phyloP scores from a whole-genome alignment of 2,797 vertebrate genomes.

The Micrastur ruficollis region DNA sequence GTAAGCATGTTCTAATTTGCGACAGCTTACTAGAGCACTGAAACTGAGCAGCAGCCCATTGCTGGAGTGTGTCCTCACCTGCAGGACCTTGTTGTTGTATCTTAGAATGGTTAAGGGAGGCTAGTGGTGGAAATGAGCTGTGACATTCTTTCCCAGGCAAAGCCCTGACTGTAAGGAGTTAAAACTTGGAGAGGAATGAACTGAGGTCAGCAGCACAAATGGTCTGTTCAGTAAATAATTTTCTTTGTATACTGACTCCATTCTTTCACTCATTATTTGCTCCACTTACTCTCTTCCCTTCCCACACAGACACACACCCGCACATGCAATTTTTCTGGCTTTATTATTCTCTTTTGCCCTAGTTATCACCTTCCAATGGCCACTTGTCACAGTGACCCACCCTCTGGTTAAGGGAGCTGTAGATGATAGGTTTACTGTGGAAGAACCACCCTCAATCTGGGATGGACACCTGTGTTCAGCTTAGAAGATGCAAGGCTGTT shows the following conservation, averaged over 20 bases:
- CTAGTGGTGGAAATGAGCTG: neutral
- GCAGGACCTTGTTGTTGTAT: neutral
- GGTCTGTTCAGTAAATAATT: slow-evolving; percentile 27
- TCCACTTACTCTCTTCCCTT: slow-evolving; percentile 37
- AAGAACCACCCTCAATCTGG: neutral
- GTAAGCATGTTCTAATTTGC: neutral
- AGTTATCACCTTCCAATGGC: neutral
- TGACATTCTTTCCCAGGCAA: neutral
- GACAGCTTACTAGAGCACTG: neutral
- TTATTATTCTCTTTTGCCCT: neutral
- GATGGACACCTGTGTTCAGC: neutral
- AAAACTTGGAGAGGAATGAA: slow-evolving; percentile 28
- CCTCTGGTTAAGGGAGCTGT: neutral
- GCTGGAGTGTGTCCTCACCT: neutral
- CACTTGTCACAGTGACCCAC: neutral
- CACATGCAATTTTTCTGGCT: neutral
- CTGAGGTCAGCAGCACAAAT: neutral
- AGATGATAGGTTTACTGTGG: neutral
- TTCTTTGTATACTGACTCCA: slow-evolving; percentile 21
- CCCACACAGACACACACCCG: neutral
- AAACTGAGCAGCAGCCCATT: neutral
- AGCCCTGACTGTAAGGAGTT: neutral
- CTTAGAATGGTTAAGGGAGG: neutral
- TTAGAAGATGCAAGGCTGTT: neutral
- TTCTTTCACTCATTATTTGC: slow-evolving; percentile 57